A percentile compares a stretch with the other conserved stretches of the same genome.
phyloP scores from a whole-genome alignment of 2,797 vertebrate species.

The Melanotaenia nigrans region DNA sequence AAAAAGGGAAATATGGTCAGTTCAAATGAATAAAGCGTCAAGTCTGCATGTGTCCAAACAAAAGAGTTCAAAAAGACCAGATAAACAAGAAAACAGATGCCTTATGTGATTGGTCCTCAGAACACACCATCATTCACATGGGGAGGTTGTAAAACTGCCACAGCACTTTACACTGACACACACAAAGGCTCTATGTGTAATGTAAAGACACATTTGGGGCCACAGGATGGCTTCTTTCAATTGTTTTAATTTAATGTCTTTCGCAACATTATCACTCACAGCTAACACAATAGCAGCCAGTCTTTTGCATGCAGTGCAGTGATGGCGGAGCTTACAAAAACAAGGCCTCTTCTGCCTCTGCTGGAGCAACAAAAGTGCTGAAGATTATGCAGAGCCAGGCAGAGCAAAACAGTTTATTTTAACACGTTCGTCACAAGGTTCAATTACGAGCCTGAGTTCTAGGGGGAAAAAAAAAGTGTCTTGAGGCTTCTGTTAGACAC shows the following conservation, averaged over 20 bases:
- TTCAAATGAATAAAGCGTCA: slow-evolving; percentile 1
- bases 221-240: slow-evolving; percentile 42
- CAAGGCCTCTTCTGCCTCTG: slow-evolving; percentile 39
- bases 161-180: slow-evolving; percentile 56
- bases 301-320: slow-evolving; percentile 79
- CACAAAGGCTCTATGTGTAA: slow-evolving; percentile 56
- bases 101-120: slow-evolving; percentile 38
- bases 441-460: slow-evolving; percentile 40
- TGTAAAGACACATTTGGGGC: slow-evolving; percentile 51
- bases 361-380: slow-evolving; percentile 34
- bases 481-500: slow-evolving; percentile 59
- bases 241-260: slow-evolving; percentile 71
- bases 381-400: slow-evolving; percentile 35
- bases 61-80: slow-evolving; percentile 1
- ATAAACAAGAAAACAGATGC: slow-evolving; percentile 62
- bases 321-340: slow-evolving; percentile 58
- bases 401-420: slow-evolving; percentile 57
- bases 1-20: neutral
- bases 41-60: slow-evolving; percentile 17
- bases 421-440: slow-evolving; percentile 62
- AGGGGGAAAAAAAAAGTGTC: slow-evolving; percentile 51
- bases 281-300: slow-evolving; percentile 61
- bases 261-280: slow-evolving; percentile 72
- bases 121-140: slow-evolving; percentile 40
- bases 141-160: slow-evolving; percentile 61